A percentile compares a stretch with the other conserved stretches of the same genome.
Evolutionary conservation across 1,140 invertebrate genomes (phyloP).

Genomic region (Planococcus citri): DNA sequence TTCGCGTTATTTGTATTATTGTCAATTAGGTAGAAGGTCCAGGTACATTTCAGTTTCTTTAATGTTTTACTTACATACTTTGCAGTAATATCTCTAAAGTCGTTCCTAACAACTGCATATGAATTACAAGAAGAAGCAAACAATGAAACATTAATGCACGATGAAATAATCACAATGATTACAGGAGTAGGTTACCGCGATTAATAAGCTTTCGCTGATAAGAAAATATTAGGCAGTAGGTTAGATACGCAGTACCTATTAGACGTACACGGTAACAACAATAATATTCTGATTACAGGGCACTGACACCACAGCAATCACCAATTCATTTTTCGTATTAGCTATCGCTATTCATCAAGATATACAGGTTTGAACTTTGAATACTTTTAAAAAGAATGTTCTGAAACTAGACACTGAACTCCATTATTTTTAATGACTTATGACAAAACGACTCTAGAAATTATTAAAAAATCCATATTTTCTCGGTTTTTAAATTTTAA

Average conservation of each 20-base stretch:
- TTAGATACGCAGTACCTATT: too few relatives aligned
- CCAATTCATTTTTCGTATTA: conserved; percentile 35
- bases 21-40: too few relatives aligned
- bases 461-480: too few relatives aligned
- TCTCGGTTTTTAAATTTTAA: too few relatives aligned
- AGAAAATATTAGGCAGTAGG: neutral
- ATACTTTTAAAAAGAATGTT: neutral
- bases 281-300: conserved; percentile 40
- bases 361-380: conserved; percentile 35
- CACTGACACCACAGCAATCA: conserved; percentile 49
- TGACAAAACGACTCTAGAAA: too few relatives aligned
- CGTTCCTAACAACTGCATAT: neutral
- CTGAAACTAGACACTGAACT: too few relatives aligned
- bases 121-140: neutral
- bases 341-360: conserved; percentile 45
- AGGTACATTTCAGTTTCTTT: too few relatives aligned
- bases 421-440: too few relatives aligned
- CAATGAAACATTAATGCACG: neutral
- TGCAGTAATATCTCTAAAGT: neutral
- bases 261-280: too few relatives aligned
- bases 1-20: too few relatives aligned
- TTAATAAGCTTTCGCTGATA: neutral
- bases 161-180: neutral
- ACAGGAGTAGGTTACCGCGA: neutral
- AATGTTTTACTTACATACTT: neutral